A percentile compares a stretch with the other conserved stretches of the same genome.
These are phyloP conservation scores for Etheostoma spectabile DNA, from an alignment of 2,113 vertebrate species.

Conservation along the genomic window DNA sequence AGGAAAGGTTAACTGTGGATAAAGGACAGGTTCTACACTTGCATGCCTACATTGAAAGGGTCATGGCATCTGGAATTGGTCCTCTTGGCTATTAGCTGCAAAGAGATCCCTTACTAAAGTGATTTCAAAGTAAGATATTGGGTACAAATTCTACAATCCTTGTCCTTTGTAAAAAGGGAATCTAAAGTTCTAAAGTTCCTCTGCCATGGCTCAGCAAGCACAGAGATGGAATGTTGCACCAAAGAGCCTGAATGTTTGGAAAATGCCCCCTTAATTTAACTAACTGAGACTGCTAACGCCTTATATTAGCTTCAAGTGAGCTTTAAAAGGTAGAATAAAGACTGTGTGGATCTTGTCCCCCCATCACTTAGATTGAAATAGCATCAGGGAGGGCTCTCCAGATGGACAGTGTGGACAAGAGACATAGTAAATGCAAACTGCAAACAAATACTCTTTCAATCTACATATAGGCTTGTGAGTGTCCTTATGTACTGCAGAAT, in stretches of 20 bases:
- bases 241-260: constrained; percentile 9
- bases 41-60: neutral
- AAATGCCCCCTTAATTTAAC: constrained; percentile 23
- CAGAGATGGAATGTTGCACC: neutral
- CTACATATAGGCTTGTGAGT: neutral
- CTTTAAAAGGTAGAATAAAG: neutral
- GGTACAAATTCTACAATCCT: constrained; percentile 4
- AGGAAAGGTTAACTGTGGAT: neutral
- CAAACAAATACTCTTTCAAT: neutral
- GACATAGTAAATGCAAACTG: too few relatives aligned
- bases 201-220: constrained; percentile 3
- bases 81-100: neutral
- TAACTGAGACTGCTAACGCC: constrained; percentile 21
- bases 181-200: neutral
- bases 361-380: constrained; percentile 32
- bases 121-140: constrained; percentile 3
- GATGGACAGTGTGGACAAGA: neutral
- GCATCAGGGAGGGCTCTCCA: neutral
- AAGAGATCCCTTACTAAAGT: neutral
- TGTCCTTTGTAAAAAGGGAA: constrained; percentile 13
- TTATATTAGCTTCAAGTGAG: constrained; percentile 6
- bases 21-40: neutral
- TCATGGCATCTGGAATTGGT: neutral
- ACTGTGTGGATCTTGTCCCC: neutral
- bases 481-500: neutral